phyloP scores from a whole-genome alignment of 2,797 vertebrate genomes.

The Carcharodon carcharias region DNA sequence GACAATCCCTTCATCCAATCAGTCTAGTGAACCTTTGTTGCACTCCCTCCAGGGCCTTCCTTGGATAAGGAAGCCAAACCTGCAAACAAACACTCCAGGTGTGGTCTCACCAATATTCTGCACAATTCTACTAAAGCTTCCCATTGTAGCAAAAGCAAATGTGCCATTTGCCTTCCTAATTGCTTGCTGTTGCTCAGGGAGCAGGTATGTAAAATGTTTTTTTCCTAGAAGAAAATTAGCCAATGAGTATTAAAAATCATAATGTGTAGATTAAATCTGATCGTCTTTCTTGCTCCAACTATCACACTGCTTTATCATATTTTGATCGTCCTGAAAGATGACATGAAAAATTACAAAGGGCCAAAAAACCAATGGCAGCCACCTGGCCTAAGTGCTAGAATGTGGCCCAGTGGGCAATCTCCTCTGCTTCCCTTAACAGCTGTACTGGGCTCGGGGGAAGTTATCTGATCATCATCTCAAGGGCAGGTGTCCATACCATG shows the following conservation, averaged over 20 bases:
- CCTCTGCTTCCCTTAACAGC: not conserved
- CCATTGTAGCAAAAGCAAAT: too few species aligned
- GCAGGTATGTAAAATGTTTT: not conserved
- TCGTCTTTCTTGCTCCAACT: not conserved
- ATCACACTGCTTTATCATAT: not conserved
- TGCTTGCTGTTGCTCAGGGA: not conserved
- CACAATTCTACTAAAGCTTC: too few species aligned
- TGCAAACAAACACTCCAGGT: too few species aligned
- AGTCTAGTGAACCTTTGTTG: too few species aligned
- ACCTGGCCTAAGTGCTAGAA: too few species aligned
- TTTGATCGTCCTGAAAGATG: not conserved
- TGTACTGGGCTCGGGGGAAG: not conserved
- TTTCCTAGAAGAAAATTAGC: not conserved
- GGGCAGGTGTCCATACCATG: not conserved
- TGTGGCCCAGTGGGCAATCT: not conserved
- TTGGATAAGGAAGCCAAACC: too few species aligned
- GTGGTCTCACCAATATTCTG: too few species aligned
- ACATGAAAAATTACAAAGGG: not conserved
- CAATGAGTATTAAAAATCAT: not conserved
- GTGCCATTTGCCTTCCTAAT: not conserved
- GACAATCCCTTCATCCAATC: too few species aligned
- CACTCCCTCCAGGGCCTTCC: too few species aligned
- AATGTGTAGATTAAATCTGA: not conserved
- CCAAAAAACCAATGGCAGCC: not conserved
- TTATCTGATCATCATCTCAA: not conserved